These are phyloP conservation scores for Zoanthus solanderi DNA, from an alignment of 92 coral and sea anemone genomes.

Conservation along the genomic window DNA sequence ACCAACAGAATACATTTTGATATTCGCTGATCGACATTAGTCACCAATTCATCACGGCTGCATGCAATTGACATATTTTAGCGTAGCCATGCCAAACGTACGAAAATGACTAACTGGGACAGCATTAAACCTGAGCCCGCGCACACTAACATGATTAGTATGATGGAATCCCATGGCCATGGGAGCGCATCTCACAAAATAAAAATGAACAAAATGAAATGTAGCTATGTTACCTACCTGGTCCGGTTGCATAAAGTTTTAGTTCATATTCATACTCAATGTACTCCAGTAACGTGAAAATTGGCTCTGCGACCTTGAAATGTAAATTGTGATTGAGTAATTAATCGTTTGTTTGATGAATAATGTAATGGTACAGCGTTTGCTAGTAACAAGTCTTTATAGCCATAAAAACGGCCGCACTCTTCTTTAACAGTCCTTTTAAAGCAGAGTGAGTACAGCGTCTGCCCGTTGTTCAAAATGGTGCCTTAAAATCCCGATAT, in stretches of 20 bases:
- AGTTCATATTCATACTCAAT: slow-evolving; percentile 67
- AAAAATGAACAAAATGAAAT: background rate
- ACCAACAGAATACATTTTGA: too few species aligned
- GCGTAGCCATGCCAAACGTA: too few species aligned
- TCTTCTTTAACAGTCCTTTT: too few species aligned
- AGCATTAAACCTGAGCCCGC: background rate
- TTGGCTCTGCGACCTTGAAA: slow-evolving; percentile 68
- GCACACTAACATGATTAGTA: background rate
- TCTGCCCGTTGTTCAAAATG: too few species aligned
- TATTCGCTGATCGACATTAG: too few species aligned
- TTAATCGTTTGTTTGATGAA: background rate
- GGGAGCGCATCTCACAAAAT: background rate
- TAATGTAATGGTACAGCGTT: background rate
- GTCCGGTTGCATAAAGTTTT: slow-evolving; percentile 72
- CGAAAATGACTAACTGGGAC: background rate
- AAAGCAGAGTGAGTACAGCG: too few species aligned
- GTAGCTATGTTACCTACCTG: slow-evolving; percentile 56
- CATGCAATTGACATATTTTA: too few species aligned
- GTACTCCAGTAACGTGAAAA: slow-evolving; percentile 68
- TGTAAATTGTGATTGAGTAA: background rate
- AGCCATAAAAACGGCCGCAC: too few species aligned
- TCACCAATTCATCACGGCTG: too few species aligned
- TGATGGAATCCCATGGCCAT: background rate
- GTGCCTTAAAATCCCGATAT: too few species aligned
- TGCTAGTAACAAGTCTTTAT: too few species aligned